phyloP scores from a whole-genome alignment of 2,888 invertebrate genomes.

The Pterobdella sp. region DNA sequence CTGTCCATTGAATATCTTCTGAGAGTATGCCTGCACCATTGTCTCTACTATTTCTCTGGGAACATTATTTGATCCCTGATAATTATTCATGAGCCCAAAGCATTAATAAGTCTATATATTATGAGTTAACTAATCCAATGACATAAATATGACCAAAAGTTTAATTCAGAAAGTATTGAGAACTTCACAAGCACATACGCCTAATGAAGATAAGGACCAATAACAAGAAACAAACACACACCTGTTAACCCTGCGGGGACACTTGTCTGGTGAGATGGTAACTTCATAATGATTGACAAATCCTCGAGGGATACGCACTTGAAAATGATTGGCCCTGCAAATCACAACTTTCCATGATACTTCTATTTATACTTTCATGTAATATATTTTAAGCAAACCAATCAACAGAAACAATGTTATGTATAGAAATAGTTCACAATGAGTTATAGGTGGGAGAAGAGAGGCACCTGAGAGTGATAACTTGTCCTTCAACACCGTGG shows the following conservation, averaged over 20 bases:
- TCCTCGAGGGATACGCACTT: slow-evolving; percentile 93
- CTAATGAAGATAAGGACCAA: no score
- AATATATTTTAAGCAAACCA: background rate
- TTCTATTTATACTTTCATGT: background rate
- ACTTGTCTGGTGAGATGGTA: slow-evolving; percentile 97
- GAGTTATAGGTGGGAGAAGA: background rate
- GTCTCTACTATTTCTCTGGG: slow-evolving; percentile 91
- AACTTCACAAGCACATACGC: no score
- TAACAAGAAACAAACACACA: slow-evolving; percentile 40
- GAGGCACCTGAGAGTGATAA: slow-evolving; percentile 77
- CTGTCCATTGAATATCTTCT: slow-evolving; percentile 85
- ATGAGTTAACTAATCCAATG: background rate
- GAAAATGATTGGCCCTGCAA: slow-evolving; percentile 84
- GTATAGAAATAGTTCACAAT: background rate
- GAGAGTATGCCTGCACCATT: slow-evolving; percentile 89
- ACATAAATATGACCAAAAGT: background rate
- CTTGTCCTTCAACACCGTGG: slow-evolving; percentile 89
- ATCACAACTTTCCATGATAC: background rate
- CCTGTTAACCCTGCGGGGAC: slow-evolving; percentile 82
- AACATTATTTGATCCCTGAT: slow-evolving; percentile 23
- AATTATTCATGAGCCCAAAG: no score
- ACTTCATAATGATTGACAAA: slow-evolving; percentile 98
- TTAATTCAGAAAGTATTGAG: background rate
- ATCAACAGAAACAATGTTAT: background rate
- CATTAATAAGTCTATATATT: no score